phyloP scores from a whole-genome alignment of 1,140 invertebrate genomes.

The Ips typographus region DNA sequence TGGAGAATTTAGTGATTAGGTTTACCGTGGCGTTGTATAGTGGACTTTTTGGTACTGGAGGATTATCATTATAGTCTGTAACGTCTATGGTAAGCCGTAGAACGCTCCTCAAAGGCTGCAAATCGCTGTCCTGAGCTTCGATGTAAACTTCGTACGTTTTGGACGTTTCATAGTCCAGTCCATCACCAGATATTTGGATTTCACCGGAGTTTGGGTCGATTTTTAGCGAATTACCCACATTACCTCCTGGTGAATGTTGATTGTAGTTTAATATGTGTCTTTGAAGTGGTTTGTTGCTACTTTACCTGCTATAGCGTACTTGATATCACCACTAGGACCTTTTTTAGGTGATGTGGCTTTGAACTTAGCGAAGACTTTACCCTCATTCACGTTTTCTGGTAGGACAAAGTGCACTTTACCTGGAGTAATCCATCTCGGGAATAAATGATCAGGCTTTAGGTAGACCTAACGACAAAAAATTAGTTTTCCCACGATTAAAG shows the following conservation, averaged over 20 bases:
- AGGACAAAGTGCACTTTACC: slow-evolving; percentile 72
- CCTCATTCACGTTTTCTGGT: slow-evolving; percentile 75
- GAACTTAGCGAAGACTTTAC: slow-evolving; percentile 70
- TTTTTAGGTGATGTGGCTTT: slow-evolving; percentile 73
- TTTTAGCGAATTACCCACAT: slow-evolving; percentile 80
- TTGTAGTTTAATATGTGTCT: neutral
- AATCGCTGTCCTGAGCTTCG: slow-evolving; percentile 83
- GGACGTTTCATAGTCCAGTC: slow-evolving; percentile 86
- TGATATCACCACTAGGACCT: slow-evolving; percentile 65
- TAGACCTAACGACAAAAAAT: slow-evolving; percentile 14
- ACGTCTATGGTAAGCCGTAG: slow-evolving; percentile 80
- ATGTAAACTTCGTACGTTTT: slow-evolving; percentile 89
- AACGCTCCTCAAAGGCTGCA: slow-evolving; percentile 74
- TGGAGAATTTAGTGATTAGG: neutral
- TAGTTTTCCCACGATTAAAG: neutral
- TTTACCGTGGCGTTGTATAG: slow-evolving; percentile 76
- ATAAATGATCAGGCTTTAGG: slow-evolving; percentile 69
- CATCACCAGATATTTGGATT: slow-evolving; percentile 72
- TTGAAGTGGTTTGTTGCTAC: slow-evolving; percentile 47
- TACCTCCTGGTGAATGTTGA: slow-evolving; percentile 61
- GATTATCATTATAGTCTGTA: slow-evolving; percentile 89
- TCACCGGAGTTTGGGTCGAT: slow-evolving; percentile 79
- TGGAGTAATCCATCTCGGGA: slow-evolving; percentile 71
- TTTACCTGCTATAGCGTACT: slow-evolving; percentile 73
- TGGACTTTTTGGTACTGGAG: slow-evolving; percentile 75